Evolutionary conservation across 2,888 invertebrate genomes (phyloP).

Genomic region (Rhodophaea formosa): DNA sequence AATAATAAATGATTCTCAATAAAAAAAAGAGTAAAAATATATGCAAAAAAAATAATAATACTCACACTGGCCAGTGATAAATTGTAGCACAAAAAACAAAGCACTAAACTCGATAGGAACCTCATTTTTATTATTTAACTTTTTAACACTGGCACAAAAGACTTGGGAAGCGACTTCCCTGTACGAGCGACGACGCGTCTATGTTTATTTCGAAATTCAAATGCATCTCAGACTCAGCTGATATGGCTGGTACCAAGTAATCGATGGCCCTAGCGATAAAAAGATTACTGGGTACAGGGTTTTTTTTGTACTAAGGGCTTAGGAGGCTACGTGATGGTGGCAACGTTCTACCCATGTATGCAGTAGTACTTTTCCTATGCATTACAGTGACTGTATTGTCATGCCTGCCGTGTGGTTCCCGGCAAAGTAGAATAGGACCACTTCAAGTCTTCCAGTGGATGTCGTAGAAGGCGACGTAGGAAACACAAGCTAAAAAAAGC

Average conservation of each 20-base stretch:
- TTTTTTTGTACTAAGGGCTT: not conserved
- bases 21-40: too few species aligned
- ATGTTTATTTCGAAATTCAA: constrained; percentile 5
- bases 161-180: constrained; percentile 17
- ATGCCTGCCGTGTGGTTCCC: too few species aligned
- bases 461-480: too few species aligned
- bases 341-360: not conserved
- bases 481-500: too few species aligned
- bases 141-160: constrained; percentile 17
- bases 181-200: constrained; percentile 15
- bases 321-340: constrained; percentile 2
- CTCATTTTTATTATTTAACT: constrained; percentile 34
- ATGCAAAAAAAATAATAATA: constrained; percentile 8
- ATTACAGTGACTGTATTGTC: too few species aligned
- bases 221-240: constrained; percentile 21
- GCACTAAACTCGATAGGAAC: constrained; percentile 32
- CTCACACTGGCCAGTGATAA: constrained; percentile 39
- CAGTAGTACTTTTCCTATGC: too few species aligned
- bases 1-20: too few species aligned
- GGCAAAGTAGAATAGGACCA: too few species aligned
- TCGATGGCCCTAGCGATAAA: constrained; percentile 16
- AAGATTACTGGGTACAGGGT: constrained; percentile 12
- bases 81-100: constrained; percentile 36
- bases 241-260: constrained; percentile 21
- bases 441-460: too few species aligned